Base-by-base conservation (phyloP, 2,113 vertebrate genomes). In the Clarias macrocephalus region DNA sequence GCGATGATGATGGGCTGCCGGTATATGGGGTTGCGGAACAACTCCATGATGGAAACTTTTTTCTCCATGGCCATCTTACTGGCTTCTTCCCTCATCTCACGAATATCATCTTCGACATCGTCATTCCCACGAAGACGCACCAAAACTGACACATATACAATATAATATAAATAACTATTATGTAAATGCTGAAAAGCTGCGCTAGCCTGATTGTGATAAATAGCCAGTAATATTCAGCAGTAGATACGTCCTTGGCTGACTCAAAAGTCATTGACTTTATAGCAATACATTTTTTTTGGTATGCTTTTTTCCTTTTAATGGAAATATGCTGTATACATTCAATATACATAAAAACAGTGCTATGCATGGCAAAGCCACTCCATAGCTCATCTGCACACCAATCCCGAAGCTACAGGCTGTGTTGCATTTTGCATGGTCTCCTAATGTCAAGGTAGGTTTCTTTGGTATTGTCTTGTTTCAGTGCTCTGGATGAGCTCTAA, bases 31-130 rank as follows among this genome's bases (percentile, higher is more conserved):
- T 95, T 95, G 13, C 96, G 95, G 91, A 99, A 99, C 23, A 99
- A 95, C 87, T 99, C 97, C 0, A 85, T 85, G 68, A 99, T 94
- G 3, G 97, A 96, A 68, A 95, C 96, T 75, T 96, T 95, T 90
- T 97, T 98, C 87, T 98, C 98, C 92, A 95, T 94, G 1, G 95
- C 91, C 97, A 99, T 97, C 91, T 95, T 95, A 37, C 85, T 88
- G 48, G 95, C 96, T 90, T 99, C 98, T 0, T 98, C 97, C 85
- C 96, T 98, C 98, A 99, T 99, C 91, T 99, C 98, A 79, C 93
- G 88, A 63, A 99, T 95, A 18, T 99, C 98, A 0, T 95, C 92
- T 12, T 84, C 87, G 82, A 99, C 96, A 0, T 99, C 96, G n/a
- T 93, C 90, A 6, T 56, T 88, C 0, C 96, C 97, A 68, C 97